These are phyloP conservation scores for Caretta caretta DNA, from an alignment of 2,113 vertebrate genomes.

Conservation along the genomic window DNA sequence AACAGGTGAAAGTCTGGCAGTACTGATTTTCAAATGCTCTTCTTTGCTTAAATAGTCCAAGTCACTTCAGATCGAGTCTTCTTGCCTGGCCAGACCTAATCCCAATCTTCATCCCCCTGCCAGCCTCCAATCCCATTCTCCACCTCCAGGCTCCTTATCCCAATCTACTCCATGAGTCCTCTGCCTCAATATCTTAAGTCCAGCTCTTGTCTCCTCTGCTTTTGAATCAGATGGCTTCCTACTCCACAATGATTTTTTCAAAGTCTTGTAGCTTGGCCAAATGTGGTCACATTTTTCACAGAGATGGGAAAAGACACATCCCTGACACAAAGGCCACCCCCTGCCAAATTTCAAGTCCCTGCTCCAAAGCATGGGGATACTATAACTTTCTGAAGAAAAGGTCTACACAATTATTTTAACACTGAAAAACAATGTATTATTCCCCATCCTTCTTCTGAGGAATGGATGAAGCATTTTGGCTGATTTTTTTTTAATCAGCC, in stretches of 20 bases:
- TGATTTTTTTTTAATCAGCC: too few species aligned
- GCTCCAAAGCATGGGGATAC: not conserved
- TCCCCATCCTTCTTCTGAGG: not conserved
- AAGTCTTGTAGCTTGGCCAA: not conserved
- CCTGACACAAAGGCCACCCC: not conserved
- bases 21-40: not conserved
- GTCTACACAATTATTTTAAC: not conserved
- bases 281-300: not conserved
- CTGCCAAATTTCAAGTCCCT: not conserved
- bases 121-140: not conserved
- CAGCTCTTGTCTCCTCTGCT: not conserved
- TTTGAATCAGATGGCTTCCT: not conserved
- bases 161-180: not conserved
- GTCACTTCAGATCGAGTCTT: not conserved
- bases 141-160: not conserved
- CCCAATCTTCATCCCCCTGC: not conserved
- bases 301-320: not conserved
- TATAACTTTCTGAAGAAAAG: not conserved
- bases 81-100: not conserved
- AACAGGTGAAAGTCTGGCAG: not conserved
- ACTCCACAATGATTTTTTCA: not conserved
- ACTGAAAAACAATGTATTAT: not conserved
- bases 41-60: not conserved
- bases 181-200: not conserved
- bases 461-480: not conserved